phyloP scores from a whole-genome alignment of 2,797 vertebrate genomes.

The Cirrhinus mrigala region DNA sequence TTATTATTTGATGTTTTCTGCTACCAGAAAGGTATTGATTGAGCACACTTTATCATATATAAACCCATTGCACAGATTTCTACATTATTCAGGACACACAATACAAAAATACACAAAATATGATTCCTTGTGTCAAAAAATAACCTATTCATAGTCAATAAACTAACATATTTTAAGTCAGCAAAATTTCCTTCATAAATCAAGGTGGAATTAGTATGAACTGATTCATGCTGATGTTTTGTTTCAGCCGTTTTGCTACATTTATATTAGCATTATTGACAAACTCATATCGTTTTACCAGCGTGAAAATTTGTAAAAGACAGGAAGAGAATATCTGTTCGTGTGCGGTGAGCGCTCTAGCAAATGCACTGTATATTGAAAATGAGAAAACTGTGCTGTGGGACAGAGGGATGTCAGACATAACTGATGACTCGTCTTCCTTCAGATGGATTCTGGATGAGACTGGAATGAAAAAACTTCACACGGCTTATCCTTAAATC shows the following conservation, averaged over 20 bases:
- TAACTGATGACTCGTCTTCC: conserved; percentile 7
- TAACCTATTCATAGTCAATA: not conserved
- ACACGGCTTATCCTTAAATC: conserved; percentile 17
- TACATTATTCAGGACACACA: not conserved
- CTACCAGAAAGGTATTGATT: not conserved
- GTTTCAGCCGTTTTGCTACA: not conserved
- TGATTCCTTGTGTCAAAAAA: not conserved
- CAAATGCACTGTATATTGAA: not conserved
- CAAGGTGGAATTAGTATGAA: not conserved
- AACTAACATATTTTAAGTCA: not conserved
- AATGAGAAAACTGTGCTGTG: conserved; percentile 22
- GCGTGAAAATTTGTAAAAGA: not conserved
- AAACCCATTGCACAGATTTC: not conserved
- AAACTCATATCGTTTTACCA: not conserved
- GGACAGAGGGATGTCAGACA: conserved; percentile 23
- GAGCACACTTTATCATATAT: not conserved
- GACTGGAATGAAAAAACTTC: conserved; percentile 18
- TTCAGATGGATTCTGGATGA: conserved; percentile 18
- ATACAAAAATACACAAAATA: not conserved
- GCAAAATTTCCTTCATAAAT: not conserved
- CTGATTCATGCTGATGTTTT: not conserved
- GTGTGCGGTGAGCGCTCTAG: not conserved
- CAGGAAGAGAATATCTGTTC: not conserved
- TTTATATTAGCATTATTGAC: not conserved
- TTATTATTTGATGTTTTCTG: not conserved